phyloP scores from a whole-genome alignment of 1,140 invertebrate species.

The Gryon sp. region DNA sequence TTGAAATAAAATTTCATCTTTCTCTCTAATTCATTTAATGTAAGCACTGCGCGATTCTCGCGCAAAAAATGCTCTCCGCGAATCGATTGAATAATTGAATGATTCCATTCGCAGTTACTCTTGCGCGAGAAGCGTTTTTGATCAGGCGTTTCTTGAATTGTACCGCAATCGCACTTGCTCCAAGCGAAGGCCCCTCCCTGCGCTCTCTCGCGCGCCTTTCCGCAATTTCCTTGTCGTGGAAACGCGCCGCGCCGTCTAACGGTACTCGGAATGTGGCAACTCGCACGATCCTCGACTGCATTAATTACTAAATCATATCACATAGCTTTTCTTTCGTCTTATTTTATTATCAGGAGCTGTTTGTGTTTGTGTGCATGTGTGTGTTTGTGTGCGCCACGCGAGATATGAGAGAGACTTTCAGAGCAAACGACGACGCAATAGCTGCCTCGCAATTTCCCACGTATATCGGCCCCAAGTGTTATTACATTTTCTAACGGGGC shows the following conservation, averaged over 20 bases:
- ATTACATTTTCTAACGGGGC: slow-evolving; percentile 61
- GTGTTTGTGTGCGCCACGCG: slow-evolving; percentile 34
- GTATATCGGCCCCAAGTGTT: slow-evolving; percentile 52
- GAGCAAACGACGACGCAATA: slow-evolving; percentile 44
- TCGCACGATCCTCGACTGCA: slow-evolving; percentile 56
- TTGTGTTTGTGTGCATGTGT: no score
- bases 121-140: neutral
- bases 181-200: no score
- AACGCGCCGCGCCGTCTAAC: slow-evolving; percentile 35
- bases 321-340: slow-evolving; percentile 50
- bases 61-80: neutral
- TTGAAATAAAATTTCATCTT: no score
- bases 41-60: neutral
- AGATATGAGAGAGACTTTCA: slow-evolving; percentile 27
- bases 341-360: slow-evolving; percentile 43
- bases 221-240: slow-evolving; percentile 23
- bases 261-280: slow-evolving; percentile 33
- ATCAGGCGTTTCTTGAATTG: slow-evolving; percentile 24
- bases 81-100: slow-evolving; percentile 12
- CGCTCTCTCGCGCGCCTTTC: neutral
- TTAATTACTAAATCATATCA: slow-evolving; percentile 65
- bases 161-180: neutral
- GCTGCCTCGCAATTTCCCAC: slow-evolving; percentile 57
- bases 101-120: slow-evolving; percentile 5
- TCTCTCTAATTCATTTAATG: no score